These are phyloP conservation scores for Holothuria leucospilota DNA, from an alignment of 53 echinoderm and acorn worm genomes.

Conservation along the genomic window DNA sequence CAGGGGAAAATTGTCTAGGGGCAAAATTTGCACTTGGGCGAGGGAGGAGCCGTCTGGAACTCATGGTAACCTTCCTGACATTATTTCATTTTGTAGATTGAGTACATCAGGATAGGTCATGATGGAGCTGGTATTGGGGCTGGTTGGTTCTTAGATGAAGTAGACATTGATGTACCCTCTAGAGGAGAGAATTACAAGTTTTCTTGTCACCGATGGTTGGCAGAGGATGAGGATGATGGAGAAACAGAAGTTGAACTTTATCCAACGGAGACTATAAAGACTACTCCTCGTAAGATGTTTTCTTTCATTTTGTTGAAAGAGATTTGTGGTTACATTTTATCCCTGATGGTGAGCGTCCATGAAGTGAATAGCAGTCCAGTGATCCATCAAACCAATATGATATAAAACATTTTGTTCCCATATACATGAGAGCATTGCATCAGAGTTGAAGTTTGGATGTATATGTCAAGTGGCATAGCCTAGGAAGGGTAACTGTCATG, in stretches of 20 bases:
- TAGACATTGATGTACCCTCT: slow-evolving; percentile 93
- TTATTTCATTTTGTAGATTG: slow-evolving; percentile 61
- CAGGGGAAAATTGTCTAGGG: too few relatives aligned
- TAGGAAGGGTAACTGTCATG: too few relatives aligned
- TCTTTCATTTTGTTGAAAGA: not conserved
- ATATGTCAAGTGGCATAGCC: too few relatives aligned
- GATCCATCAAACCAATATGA: too few relatives aligned
- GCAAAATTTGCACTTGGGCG: too few relatives aligned
- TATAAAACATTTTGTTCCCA: too few relatives aligned
- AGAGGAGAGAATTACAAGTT: slow-evolving; percentile 90
- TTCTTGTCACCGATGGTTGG: slow-evolving; percentile 94
- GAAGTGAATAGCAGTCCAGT: too few relatives aligned
- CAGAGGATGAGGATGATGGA: slow-evolving; percentile 96
- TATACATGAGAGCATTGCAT: too few relatives aligned
- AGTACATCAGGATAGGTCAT: slow-evolving; percentile 90
- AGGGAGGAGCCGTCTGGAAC: too few relatives aligned
- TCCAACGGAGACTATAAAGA: slow-evolving; percentile 86
- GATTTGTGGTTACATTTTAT: not conserved
- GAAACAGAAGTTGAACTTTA: slow-evolving; percentile 92
- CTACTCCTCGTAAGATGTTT: slow-evolving; percentile 79
- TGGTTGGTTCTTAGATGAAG: slow-evolving; percentile 94
- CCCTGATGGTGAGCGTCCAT: not conserved
- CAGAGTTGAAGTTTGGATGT: too few relatives aligned
- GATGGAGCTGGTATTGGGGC: slow-evolving; percentile 96
- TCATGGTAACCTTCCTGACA: too few relatives aligned